Evolutionary conservation across 1,140 invertebrate species (phyloP).

Genomic region (Conus betulinus): DNA sequence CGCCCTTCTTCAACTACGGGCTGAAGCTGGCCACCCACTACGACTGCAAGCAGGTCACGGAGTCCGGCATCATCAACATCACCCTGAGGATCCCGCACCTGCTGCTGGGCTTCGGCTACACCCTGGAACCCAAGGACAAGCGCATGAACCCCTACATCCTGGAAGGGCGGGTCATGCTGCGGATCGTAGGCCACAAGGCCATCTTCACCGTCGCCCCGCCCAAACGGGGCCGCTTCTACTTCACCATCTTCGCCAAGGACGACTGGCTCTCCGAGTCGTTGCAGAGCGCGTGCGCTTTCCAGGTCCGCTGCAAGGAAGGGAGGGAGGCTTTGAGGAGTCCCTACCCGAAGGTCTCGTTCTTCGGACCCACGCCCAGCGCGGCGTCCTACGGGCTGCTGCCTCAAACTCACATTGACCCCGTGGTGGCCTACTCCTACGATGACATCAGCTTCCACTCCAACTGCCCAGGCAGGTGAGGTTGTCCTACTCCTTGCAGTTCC

Average conservation of each 20-base stretch:
- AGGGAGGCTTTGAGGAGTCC: slow-evolving; percentile 62
- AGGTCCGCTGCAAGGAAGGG: slow-evolving; percentile 67
- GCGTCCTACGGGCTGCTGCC: slow-evolving; percentile 60
- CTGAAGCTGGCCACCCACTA: slow-evolving; percentile 69
- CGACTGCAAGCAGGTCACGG: slow-evolving; percentile 67
- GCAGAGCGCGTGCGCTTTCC: slow-evolving; percentile 72
- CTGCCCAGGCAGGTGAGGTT: slow-evolving; percentile 60
- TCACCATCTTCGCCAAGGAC: slow-evolving; percentile 71
- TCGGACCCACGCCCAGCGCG: slow-evolving; percentile 68
- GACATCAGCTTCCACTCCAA: slow-evolving; percentile 65
- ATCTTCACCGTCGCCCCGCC: slow-evolving; percentile 71
- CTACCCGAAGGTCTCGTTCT: slow-evolving; percentile 68
- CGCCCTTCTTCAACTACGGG: slow-evolving; percentile 72
- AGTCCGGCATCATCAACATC: slow-evolving; percentile 66
- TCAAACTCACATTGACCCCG: slow-evolving; percentile 70
- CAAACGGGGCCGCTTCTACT: slow-evolving; percentile 69
- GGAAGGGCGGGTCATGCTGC: slow-evolving; percentile 67
- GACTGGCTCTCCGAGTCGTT: slow-evolving; percentile 70
- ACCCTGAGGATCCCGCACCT: slow-evolving; percentile 66
- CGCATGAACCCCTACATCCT: slow-evolving; percentile 54
- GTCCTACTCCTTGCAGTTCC: slow-evolving; percentile 66
- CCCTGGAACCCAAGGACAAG: slow-evolving; percentile 65
- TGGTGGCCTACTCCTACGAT: slow-evolving; percentile 66
- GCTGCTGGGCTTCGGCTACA: slow-evolving; percentile 67
- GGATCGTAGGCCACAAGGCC: slow-evolving; percentile 70